Percentiles rank a stretch among this genome's conserved stretches.
Conservation (phyloP, 2,797 vertebrate species). For the Kryptopterus vitreolus region DNA sequence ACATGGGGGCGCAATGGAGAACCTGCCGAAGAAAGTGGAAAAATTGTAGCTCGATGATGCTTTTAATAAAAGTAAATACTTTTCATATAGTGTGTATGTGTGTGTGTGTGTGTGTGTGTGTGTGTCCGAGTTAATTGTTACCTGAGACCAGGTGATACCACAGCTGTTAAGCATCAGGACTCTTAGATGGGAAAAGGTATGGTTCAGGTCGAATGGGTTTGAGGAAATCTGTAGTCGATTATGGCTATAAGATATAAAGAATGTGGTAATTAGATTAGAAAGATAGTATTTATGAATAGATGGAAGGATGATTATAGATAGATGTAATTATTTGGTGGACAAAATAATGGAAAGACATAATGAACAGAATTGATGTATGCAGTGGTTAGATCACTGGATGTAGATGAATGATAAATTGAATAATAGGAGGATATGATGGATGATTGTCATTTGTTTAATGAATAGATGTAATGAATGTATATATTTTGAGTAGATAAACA, state of each 20-base stretch:
- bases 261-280: background rate
- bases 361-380: background rate
- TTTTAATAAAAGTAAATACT: background rate
- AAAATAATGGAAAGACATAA: background rate
- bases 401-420: no score
- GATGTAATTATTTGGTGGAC: background rate
- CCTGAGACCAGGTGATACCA: slow-evolving; percentile 87
- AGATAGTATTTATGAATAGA: background rate
- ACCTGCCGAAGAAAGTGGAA: slow-evolving; percentile 70
- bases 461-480: background rate
- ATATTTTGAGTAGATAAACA: background rate
- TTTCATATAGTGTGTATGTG: background rate
- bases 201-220: slow-evolving; percentile 52
- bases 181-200: slow-evolving; percentile 75
- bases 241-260: slow-evolving; percentile 64
- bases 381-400: background rate
- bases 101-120: background rate
- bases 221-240: slow-evolving; percentile 79
- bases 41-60: background rate
- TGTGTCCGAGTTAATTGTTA: slow-evolving; percentile 58
- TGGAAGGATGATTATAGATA: background rate
- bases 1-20: slow-evolving; percentile 80
- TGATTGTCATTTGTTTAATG: background rate
- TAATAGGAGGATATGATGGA: background rate
- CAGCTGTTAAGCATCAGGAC: slow-evolving; percentile 81